Conservation (phyloP, 2,113 vertebrate genomes). For the Nerophis ophidion region DNA sequence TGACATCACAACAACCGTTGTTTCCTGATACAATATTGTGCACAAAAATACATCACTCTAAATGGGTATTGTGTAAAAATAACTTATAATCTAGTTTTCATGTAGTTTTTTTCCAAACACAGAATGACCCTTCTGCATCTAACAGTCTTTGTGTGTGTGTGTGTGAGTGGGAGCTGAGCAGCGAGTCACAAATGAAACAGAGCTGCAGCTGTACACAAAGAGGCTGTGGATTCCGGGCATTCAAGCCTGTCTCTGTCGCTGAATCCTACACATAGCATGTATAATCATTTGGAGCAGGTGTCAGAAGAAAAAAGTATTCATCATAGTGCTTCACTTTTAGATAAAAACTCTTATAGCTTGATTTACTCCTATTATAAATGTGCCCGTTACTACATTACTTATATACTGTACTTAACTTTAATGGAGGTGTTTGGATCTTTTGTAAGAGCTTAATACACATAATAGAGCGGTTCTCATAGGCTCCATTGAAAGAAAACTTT, state of each 20-base stretch:
- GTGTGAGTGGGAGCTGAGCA: conserved; percentile 26
- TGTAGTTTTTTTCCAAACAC: conserved; percentile 13
- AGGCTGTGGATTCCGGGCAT: conserved; percentile 47
- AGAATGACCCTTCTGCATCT: conserved; percentile 42
- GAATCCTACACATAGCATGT: conserved; percentile 35
- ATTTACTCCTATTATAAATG: no score
- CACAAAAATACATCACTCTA: background rate
- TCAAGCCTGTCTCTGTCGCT: conserved; percentile 24
- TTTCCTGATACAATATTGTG: background rate
- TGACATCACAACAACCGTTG: conserved; percentile 36
- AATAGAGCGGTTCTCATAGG: no score
- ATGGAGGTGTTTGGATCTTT: no score
- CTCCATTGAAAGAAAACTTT: no score
- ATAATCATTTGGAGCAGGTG: conserved; percentile 50
- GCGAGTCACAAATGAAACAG: conserved; percentile 34
- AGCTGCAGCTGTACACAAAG: conserved; percentile 66
- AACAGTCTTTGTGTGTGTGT: conserved; percentile 28
- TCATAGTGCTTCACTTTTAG: background rate
- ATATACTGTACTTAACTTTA: no score
- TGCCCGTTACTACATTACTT: no score
- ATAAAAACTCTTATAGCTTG: background rate
- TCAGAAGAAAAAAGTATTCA: conserved; percentile 26
- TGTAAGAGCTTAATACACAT: no score
- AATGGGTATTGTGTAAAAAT: background rate
- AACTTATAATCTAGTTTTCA: background rate